Evolutionary conservation across 2,797 vertebrate species (phyloP).

Genomic region (Sebastes aleutianus): DNA sequence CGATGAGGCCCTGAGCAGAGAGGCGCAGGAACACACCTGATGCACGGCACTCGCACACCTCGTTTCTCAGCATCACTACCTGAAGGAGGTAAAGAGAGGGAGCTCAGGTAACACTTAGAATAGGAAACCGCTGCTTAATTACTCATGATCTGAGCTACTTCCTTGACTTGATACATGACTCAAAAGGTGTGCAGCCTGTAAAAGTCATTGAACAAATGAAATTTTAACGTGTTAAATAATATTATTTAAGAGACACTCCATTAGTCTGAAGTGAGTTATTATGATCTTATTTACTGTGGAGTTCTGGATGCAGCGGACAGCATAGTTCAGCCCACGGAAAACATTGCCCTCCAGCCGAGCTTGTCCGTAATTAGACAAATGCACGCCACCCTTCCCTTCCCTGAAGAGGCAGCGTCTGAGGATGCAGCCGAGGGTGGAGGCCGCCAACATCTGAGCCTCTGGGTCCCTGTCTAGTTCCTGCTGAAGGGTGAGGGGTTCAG

Average conservation of each 20-base stretch:
- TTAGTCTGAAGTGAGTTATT: neutral
- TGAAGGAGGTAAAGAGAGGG: slow-evolving; percentile 53
- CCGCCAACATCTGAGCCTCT: slow-evolving; percentile 83
- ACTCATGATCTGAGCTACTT: slow-evolving; percentile 38
- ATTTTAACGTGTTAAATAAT: neutral
- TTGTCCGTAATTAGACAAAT: slow-evolving; percentile 87
- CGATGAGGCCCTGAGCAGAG: slow-evolving; percentile 88
- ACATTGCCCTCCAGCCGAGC: slow-evolving; percentile 87
- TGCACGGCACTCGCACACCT: slow-evolving; percentile 87
- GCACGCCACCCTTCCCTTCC: slow-evolving; percentile 88
- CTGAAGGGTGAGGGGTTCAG: slow-evolving; percentile 81
- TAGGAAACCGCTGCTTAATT: slow-evolving; percentile 41
- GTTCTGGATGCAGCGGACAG: slow-evolving; percentile 88
- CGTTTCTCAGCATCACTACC: slow-evolving; percentile 90
- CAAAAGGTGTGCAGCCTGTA: neutral
- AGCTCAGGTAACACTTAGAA: slow-evolving; percentile 27
- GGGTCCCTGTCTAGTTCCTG: slow-evolving; percentile 89
- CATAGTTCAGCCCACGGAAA: slow-evolving; percentile 87
- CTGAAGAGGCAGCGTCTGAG: slow-evolving; percentile 88
- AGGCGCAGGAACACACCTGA: slow-evolving; percentile 89
- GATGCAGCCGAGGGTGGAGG: slow-evolving; percentile 85
- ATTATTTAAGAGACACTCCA: neutral
- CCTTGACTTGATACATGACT: slow-evolving; percentile 1
- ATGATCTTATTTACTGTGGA: slow-evolving; percentile 81
- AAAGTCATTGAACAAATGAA: neutral